A percentile compares a stretch with the other conserved stretches of the same genome.
These are phyloP conservation scores for Luffia ferchaultella DNA, from an alignment of 2,888 invertebrate genomes.

Conservation along the genomic window DNA sequence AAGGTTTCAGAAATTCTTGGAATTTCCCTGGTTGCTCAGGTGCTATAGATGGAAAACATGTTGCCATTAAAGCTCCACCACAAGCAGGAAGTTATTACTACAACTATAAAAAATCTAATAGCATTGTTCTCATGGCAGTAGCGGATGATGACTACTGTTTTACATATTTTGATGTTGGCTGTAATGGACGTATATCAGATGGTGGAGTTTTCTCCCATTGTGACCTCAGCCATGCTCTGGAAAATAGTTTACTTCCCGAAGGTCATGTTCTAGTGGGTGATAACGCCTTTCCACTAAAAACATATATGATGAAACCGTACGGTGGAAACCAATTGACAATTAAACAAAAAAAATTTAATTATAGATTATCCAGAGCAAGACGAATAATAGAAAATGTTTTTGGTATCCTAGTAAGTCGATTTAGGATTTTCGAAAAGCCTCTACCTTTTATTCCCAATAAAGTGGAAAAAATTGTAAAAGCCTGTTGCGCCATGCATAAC, in stretches of 20 bases:
- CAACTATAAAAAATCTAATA: constrained; percentile 21
- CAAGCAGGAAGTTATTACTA: constrained; percentile 16
- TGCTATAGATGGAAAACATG: constrained; percentile 23
- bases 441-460: constrained; percentile 12
- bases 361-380: constrained; percentile 10
- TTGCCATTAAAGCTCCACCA: constrained; percentile 4
- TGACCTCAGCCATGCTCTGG: constrained; percentile 4
- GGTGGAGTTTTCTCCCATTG: constrained; percentile 9
- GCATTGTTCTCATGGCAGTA: constrained; percentile 20
- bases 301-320: constrained; percentile 10
- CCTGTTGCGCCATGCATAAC: constrained; percentile 12
- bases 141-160: constrained; percentile 20
- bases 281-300: constrained; percentile 10
- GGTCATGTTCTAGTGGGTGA: constrained; percentile 9
- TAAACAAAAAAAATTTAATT: constrained; percentile 9
- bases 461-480: constrained; percentile 10
- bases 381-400: constrained; percentile 10
- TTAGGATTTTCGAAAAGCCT: constrained; percentile 10
- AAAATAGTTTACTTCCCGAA: constrained; percentile 9
- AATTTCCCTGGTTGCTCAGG: constrained; percentile 23
- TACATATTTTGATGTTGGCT: neutral
- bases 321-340: constrained; percentile 2
- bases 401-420: constrained; percentile 1
- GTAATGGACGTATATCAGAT: constrained; percentile 5
- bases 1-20: constrained; percentile 15